Evolutionary conservation across 92 coral and sea anemone genomes (phyloP), one percentile per base, ranked within the genome.

Genomic region (Pocillopora meandrina): DNA sequence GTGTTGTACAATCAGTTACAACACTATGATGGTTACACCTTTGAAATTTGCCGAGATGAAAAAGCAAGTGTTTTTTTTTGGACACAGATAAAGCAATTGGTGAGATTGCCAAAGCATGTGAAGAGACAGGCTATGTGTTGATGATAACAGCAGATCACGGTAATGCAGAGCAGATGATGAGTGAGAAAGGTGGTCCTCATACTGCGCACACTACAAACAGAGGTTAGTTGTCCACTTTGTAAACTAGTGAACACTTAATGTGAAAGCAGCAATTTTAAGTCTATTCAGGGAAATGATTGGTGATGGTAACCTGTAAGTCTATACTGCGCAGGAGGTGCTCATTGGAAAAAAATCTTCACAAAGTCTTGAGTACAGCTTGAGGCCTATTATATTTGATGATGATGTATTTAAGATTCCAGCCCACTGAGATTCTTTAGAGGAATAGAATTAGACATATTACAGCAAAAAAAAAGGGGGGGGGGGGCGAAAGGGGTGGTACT

Each of bases 91-190:
- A 85, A 76, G 98, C 92, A 47, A 94, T 96, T 59, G 98, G 98
- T 34, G 89, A 89, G 61, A 92, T 94, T 74, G 79, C 87, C 77
- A 85, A 95, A 73, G 87, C 91, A 1, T 96, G 98, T 90, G 91
- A 89, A 55, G 92, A 92, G 56, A 79, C 87, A 35, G 95, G 93
- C n/a, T 96, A 89, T 68, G 91, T 94, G 20, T 72, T 96, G 86
- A 91, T 96, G 89, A 88, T 96, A 47, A 96, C 98, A 16, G 86
- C 98, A 69, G 98, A 96, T 79, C 98, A 96, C 26, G 98, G 98
- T 4, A 96, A 96, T 67, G 98, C 98, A 0, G 98, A 96, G 66
- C 95, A 96, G 82, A 96, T 96, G 98, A 74, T 89, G 75, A 90
- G 95, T 85, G 91, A 88, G 13, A 61, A 89, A 23, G 98, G 98